Conservation (phyloP, 2,797 vertebrate genomes). For the Lacerta bilineata region DNA sequence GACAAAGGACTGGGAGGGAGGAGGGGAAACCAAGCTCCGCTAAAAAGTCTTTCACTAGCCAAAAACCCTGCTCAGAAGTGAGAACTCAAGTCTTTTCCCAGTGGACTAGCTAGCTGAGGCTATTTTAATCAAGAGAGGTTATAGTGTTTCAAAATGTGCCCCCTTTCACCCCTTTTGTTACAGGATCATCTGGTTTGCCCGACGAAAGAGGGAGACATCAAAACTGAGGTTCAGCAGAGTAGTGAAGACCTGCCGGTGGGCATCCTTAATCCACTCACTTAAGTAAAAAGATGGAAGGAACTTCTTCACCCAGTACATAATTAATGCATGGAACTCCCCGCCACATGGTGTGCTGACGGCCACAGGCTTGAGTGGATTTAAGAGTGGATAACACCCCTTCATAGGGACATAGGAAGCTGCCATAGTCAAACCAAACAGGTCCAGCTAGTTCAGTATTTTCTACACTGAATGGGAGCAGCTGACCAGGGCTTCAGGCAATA, state of each 20-base stretch:
- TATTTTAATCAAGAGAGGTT: not conserved
- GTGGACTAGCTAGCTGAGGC: not conserved
- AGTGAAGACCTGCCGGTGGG: constrained; percentile 1
- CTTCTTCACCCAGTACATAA: not conserved
- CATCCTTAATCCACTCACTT: not conserved
- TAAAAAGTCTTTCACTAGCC: not conserved
- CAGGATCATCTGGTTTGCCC: not conserved
- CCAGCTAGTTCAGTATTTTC: too few relatives aligned
- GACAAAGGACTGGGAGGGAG: too few relatives aligned
- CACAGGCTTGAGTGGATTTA: not conserved
- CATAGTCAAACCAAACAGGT: too few relatives aligned
- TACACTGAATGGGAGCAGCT: too few relatives aligned
- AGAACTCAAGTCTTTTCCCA: not conserved
- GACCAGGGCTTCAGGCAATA: too few relatives aligned
- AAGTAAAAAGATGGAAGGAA: not conserved
- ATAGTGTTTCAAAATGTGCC: not conserved
- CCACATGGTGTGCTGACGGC: not conserved
- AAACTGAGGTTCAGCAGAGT: not conserved
- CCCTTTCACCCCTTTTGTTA: too few relatives aligned
- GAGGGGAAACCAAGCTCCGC: too few relatives aligned
- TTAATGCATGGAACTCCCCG: not conserved
- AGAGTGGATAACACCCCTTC: too few relatives aligned
- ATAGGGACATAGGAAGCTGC: too few relatives aligned
- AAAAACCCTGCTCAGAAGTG: not conserved
- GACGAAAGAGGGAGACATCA: not conserved